A percentile compares a stretch with the other conserved stretches of the same genome.
Evolutionary conservation across 1,140 invertebrate genomes (phyloP).

Genomic region (Neuroterus valhalla): DNA sequence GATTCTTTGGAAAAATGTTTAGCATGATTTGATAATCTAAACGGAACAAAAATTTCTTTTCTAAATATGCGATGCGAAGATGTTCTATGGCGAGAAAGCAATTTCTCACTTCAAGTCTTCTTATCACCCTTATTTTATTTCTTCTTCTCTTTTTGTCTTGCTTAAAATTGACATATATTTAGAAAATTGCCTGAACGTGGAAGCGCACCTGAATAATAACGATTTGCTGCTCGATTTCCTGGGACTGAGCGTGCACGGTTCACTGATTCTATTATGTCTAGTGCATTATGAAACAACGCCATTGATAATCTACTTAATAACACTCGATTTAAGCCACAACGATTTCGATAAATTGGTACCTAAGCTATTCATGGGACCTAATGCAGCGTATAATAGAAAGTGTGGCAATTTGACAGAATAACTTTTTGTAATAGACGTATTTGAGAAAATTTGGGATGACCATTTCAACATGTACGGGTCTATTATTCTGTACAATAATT

Average conservation of each 20-base stretch:
- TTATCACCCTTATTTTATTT: too few relatives aligned
- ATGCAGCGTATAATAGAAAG: background rate
- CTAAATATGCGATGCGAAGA: too few relatives aligned
- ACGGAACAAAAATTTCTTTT: too few relatives aligned
- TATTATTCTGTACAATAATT: too few relatives aligned
- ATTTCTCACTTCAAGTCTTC: too few relatives aligned
- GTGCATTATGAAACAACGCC: slow-evolving; percentile 14
- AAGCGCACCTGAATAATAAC: background rate
- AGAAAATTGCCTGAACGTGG: background rate
- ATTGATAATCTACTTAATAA: slow-evolving; percentile 27
- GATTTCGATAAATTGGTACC: slow-evolving; percentile 17
- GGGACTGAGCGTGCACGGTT: background rate
- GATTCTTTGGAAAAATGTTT: too few relatives aligned
- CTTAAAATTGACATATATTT: background rate
- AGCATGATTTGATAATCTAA: too few relatives aligned
- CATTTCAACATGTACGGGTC: background rate
- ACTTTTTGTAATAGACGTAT: background rate
- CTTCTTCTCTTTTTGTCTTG: too few relatives aligned
- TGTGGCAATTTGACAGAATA: background rate
- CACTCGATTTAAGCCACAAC: slow-evolving; percentile 17
- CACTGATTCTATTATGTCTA: slow-evolving; percentile 16
- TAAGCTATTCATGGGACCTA: background rate
- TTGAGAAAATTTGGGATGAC: background rate
- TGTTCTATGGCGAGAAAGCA: too few relatives aligned
- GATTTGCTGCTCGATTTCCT: background rate